These are phyloP conservation scores for Drosophila orosa DNA, from an alignment of 1,140 invertebrate species.

Conservation along the genomic window DNA sequence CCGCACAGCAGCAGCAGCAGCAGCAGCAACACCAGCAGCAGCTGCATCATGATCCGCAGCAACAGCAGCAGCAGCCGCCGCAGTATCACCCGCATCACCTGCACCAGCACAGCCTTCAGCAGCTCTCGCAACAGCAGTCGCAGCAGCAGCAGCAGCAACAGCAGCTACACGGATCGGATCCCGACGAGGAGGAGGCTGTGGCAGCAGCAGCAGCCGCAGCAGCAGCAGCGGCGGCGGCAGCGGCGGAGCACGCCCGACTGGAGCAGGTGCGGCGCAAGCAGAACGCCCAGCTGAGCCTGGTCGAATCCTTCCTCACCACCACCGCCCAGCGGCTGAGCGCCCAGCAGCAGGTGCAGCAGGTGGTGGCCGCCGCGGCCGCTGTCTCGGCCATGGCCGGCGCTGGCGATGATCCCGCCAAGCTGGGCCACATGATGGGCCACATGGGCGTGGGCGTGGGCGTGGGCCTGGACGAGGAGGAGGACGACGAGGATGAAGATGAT, in stretches of 20 bases:
- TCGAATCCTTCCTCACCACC: constrained; percentile 80
- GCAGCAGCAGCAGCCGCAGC: constrained; percentile 29
- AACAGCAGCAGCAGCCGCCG: constrained; percentile 46
- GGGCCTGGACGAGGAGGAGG: constrained; percentile 65
- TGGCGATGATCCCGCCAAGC: constrained; percentile 70
- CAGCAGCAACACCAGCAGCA: constrained; percentile 36
- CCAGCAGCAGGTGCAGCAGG: constrained; percentile 80
- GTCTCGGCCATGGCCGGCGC: constrained; percentile 78
- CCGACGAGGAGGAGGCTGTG: constrained; percentile 63
- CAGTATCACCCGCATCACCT: constrained; percentile 59
- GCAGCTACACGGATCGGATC: constrained; percentile 40
- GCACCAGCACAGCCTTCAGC: constrained; percentile 59
- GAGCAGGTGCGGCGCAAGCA: constrained; percentile 79
- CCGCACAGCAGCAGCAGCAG: background rate
- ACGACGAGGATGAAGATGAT: constrained; percentile 77
- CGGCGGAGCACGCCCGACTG: constrained; percentile 59
- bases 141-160: constrained; percentile 49
- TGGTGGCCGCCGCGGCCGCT: constrained; percentile 77
- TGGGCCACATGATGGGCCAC: constrained; percentile 76
- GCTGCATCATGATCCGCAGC: constrained; percentile 51
- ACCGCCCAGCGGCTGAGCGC: constrained; percentile 80
- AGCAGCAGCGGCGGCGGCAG: constrained; percentile 38
- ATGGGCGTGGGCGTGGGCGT: constrained; percentile 59
- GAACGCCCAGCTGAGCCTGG: constrained; percentile 80
- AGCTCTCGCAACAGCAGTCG: constrained; percentile 51